A percentile compares a stretch with the other conserved stretches of the same genome.
phyloP scores from a whole-genome alignment of 2,113 vertebrate genomes.

The Chascanopsetta lugubris region DNA sequence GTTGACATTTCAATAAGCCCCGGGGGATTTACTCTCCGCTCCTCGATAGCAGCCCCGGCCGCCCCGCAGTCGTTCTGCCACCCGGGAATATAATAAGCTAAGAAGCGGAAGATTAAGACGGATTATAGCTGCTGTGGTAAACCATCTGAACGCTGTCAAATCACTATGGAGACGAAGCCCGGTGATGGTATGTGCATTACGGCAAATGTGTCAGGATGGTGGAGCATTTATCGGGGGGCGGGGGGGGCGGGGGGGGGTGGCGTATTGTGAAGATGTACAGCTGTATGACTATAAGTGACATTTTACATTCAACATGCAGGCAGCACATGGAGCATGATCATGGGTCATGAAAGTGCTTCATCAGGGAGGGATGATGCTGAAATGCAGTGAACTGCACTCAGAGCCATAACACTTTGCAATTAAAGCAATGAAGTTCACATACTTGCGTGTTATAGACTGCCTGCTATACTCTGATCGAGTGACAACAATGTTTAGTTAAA shows the following conservation, averaged over 20 bases:
- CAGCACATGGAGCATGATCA: background rate
- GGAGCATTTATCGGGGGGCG: background rate
- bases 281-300: background rate
- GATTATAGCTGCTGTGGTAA: slow-evolving; percentile 43
- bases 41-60: slow-evolving; percentile 35
- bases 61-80: slow-evolving; percentile 43
- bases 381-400: background rate
- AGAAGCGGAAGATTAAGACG: slow-evolving; percentile 48
- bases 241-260: no score
- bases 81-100: slow-evolving; percentile 44
- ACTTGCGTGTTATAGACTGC: background rate
- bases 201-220: background rate
- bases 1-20: slow-evolving; percentile 48
- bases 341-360: background rate
- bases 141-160: slow-evolving; percentile 31
- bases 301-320: background rate
- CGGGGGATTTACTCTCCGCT: slow-evolving; percentile 7
- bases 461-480: no score
- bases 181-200: slow-evolving; percentile 1
- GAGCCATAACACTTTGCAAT: no score
- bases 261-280: background rate
- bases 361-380: background rate
- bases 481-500: no score
- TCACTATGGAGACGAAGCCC: slow-evolving; percentile 7
- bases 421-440: no score